Evolutionary conservation across 2,113 vertebrate species (phyloP).

Genomic region (Zosterops japonicus): DNA sequence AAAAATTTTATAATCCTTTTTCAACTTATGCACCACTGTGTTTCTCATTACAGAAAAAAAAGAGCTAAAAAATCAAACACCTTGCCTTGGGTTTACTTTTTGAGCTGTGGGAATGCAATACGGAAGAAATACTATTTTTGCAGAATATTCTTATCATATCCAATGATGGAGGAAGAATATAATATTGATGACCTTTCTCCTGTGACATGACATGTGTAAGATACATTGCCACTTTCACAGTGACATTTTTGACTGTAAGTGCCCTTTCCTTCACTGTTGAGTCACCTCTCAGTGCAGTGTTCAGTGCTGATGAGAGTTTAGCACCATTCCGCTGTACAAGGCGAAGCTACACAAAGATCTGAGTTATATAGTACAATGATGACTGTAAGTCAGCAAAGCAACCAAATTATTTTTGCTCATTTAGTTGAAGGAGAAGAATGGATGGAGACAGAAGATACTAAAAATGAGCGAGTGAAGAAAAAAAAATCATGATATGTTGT

Average conservation of each 20-base stretch:
- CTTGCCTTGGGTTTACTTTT: background rate
- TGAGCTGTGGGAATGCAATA: background rate
- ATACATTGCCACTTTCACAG: background rate
- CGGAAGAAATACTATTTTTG: background rate
- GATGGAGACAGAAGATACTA: background rate
- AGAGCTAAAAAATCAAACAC: background rate
- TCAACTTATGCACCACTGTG: background rate
- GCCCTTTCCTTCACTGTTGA: background rate
- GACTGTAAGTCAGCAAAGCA: background rate
- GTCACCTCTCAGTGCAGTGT: background rate
- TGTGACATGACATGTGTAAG: background rate
- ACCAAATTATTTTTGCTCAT: background rate
- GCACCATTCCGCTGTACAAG: background rate
- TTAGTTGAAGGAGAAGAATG: background rate
- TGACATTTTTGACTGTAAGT: background rate
- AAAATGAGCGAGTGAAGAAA: background rate
- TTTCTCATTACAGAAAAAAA: conserved; percentile 28
- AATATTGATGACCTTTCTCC: background rate
- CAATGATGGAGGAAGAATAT: background rate
- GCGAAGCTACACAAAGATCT: background rate
- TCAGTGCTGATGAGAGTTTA: background rate
- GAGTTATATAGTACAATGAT: background rate
- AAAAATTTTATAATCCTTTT: conserved; percentile 33
- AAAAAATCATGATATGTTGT: background rate
- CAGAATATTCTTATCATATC: background rate